phyloP scores from a whole-genome alignment of 1,140 invertebrate species.

The Pseudachorutes palmiensis region DNA sequence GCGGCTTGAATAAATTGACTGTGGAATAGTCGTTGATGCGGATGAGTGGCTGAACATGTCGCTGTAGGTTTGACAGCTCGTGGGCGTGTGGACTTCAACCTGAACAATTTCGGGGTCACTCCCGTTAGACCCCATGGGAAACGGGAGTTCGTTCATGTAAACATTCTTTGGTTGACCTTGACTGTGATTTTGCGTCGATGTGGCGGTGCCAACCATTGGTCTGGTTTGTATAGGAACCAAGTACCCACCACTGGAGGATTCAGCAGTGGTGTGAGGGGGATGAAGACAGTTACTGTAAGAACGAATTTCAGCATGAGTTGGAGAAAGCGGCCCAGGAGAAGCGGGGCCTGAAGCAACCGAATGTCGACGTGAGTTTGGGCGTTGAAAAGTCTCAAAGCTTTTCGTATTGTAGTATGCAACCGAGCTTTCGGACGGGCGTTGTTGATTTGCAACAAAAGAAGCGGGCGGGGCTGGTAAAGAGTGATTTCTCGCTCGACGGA shows the following conservation, averaged over 20 bases:
- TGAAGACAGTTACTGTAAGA: no score
- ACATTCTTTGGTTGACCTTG: no score
- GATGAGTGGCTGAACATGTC: slow-evolving; percentile 31
- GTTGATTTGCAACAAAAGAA: not conserved
- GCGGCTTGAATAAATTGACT: not conserved
- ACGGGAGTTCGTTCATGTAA: no score
- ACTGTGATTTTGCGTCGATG: slow-evolving; percentile 19
- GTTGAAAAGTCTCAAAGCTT: slow-evolving; percentile 27
- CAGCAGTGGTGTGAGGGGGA: not conserved
- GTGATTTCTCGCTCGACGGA: slow-evolving; percentile 19
- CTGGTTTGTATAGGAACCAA: slow-evolving; percentile 15
- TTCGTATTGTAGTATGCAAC: slow-evolving; percentile 30
- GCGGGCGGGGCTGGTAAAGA: slow-evolving; percentile 14
- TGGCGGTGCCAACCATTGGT: no score
- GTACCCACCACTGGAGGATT: slow-evolving; percentile 20
- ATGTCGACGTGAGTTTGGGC: slow-evolving; percentile 29
- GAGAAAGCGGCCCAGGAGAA: slow-evolving; percentile 17
- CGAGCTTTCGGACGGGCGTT: no score
- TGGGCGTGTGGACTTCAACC: slow-evolving; percentile 29
- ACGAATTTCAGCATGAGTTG: no score
- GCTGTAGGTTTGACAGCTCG: slow-evolving; percentile 14
- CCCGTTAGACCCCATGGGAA: no score
- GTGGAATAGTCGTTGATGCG: slow-evolving; percentile 18
- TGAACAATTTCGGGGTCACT: slow-evolving; percentile 26
- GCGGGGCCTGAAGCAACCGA: slow-evolving; percentile 26